Evolutionary conservation across 1,140 invertebrate genomes (phyloP), one percentile per base, ranked within the genome.

Genomic region (Nebria ingens): DNA sequence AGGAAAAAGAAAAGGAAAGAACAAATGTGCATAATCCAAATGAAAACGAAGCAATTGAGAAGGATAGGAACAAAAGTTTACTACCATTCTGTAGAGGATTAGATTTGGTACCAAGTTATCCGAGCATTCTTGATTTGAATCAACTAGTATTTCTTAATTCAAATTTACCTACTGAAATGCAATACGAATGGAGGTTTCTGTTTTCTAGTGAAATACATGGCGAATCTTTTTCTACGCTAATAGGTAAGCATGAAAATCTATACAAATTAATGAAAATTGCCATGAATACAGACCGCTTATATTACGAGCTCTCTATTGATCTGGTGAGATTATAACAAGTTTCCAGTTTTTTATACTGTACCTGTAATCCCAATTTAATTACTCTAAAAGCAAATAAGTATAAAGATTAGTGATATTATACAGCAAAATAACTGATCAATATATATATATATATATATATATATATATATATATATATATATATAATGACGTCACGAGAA

Each of bases 181-280:
- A 84, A 58, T 73, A 81, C 54, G 84, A 87, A 65, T 92, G 88
- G 88, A 72, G 87, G 61, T 89, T 90, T 62, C 72, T 91, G 0
- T 91, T 89, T 71, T 90, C 87, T 15, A 88, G 86, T 50, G 80
- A 84, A 64, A 81, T 87, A 51, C 86, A 91, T 58, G 89, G 89
- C 0, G 87, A 91, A 69, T 88, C 85, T 13, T 92, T 91, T 71
- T 87, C 87, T 1, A 89, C 86, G 1, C 77, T 90, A 71, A 72
- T 87, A 22, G 81, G 81, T 74, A 50, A 59, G 71, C n/a, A n/a
- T n/a, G n/a, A n/a, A n/a, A n/a, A n/a, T n/a, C n/a, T n/a, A n/a
- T n/a, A n/a, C 67, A 38, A n/a, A n/a, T n/a, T n/a, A n/a, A n/a
- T n/a, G n/a, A 2, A 68, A 64, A 55, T 68, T 66, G 4, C 66